These are phyloP conservation scores for Leuciscus waleckii DNA, from an alignment of 2,797 vertebrate species.

Conservation along the genomic window DNA sequence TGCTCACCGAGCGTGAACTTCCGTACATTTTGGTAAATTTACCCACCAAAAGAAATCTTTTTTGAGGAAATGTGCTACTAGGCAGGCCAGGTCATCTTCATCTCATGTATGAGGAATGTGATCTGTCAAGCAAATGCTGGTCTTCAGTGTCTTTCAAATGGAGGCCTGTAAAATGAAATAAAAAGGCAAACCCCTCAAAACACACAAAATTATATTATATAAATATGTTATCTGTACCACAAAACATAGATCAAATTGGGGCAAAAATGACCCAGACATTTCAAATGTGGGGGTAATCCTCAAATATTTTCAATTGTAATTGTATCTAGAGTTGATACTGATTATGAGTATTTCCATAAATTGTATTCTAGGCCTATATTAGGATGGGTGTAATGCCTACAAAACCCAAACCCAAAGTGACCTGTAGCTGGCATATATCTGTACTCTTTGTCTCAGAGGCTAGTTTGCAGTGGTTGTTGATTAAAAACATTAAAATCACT, in stretches of 20 bases:
- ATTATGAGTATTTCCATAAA: not conserved
- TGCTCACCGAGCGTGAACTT: constrained; percentile 94
- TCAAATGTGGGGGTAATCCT: not conserved
- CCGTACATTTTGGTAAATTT: constrained; percentile 86
- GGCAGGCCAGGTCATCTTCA: constrained; percentile 46
- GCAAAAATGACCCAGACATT: not conserved
- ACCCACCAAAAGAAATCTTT: not conserved
- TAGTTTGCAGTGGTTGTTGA: not conserved
- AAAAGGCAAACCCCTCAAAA: constrained; percentile 37
- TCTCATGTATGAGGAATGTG: constrained; percentile 27
- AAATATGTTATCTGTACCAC: not conserved
- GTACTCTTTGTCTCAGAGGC: not conserved
- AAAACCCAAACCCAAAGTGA: not conserved
- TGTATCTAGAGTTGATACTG: not conserved
- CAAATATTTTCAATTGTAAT: not conserved
- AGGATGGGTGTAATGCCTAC: not conserved
- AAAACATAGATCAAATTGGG: not conserved
- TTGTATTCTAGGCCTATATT: not conserved
- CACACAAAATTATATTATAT: constrained; percentile 28
- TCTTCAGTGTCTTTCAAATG: constrained; percentile 21
- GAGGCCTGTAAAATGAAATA: constrained; percentile 49
- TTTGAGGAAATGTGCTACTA: constrained; percentile 28
- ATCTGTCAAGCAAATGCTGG: constrained; percentile 21
- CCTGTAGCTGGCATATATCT: not conserved
- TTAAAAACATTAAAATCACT: not conserved